Percentiles rank a stretch among this genome's conserved stretches.
Evolutionary conservation across 2,113 vertebrate species (phyloP).

Genomic region (Boleophthalmus pectinirostris): DNA sequence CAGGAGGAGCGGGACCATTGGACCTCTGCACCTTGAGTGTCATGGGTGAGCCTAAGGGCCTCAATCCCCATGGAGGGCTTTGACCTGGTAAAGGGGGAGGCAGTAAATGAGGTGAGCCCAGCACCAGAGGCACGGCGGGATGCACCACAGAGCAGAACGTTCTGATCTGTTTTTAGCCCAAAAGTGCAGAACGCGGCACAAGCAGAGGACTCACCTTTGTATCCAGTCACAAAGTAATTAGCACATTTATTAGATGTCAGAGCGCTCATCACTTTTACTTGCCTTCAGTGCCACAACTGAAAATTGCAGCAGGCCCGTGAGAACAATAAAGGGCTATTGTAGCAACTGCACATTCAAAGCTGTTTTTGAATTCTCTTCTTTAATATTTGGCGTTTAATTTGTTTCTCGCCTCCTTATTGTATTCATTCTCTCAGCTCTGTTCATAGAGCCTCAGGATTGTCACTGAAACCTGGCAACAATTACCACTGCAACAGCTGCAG

Average conservation of each 20-base stretch:
- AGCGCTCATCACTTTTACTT: background rate
- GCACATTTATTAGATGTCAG: constrained; percentile 9
- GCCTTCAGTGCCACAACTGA: constrained; percentile 14
- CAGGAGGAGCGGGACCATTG: constrained; percentile 60
- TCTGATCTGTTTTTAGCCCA: constrained; percentile 62
- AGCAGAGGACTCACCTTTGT: constrained; percentile 31
- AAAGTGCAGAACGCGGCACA: constrained; percentile 28
- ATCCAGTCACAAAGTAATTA: constrained; percentile 26
- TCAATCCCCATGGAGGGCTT: constrained; percentile 52
- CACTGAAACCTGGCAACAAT: constrained; percentile 67
- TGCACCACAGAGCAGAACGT: constrained; percentile 67
- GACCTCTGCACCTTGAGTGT: constrained; percentile 59
- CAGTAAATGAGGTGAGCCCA: constrained; percentile 66
- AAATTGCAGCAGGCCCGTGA: background rate
- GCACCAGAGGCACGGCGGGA: constrained; percentile 55
- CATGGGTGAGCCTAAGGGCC: constrained; percentile 50
- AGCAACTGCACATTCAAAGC: constrained; percentile 7
- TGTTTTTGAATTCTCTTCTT: constrained; percentile 2
- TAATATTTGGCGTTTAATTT: constrained; percentile 3
- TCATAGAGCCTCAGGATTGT: constrained; percentile 50
- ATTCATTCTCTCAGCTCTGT: constrained; percentile 10
- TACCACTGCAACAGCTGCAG: constrained; percentile 66
- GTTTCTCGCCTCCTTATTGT: constrained; percentile 18
- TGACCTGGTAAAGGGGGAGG: constrained; percentile 66
- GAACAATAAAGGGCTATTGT: background rate